phyloP scores from a whole-genome alignment of 1,140 invertebrate species.

The Drosophila nannoptera region DNA sequence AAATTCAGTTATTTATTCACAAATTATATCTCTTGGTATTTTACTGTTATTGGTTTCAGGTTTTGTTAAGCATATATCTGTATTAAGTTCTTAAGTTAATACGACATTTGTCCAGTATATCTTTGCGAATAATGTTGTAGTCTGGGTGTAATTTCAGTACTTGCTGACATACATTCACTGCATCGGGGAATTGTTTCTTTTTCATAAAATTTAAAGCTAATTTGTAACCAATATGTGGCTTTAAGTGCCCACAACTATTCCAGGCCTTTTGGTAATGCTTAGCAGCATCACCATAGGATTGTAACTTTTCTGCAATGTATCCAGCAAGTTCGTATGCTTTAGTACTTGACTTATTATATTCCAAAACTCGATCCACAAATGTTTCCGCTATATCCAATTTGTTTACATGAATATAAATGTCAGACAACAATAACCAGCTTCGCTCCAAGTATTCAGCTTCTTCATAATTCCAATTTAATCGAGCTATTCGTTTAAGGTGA shows the following conservation, averaged over 20 bases:
- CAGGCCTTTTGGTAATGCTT: constrained; percentile 89
- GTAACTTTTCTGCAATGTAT: constrained; percentile 94
- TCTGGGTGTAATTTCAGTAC: constrained; percentile 91
- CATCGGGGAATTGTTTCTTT: constrained; percentile 86
- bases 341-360: constrained; percentile 94
- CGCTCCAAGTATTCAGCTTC: constrained; percentile 97
- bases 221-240: constrained; percentile 93
- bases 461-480: constrained; percentile 93
- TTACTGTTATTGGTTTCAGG: too few relatives aligned
- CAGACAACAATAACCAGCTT: constrained; percentile 95
- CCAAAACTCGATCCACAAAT: constrained; percentile 88
- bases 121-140: constrained; percentile 94
- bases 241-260: constrained; percentile 88
- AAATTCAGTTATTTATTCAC: too few relatives aligned
- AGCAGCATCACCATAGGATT: constrained; percentile 92
- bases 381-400: constrained; percentile 93
- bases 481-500: constrained; percentile 93
- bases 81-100: constrained; percentile 87
- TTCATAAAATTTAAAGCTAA: constrained; percentile 95
- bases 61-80: too few relatives aligned
- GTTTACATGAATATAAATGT: constrained; percentile 92
- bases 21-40: too few relatives aligned
- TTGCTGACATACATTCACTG: constrained; percentile 90
- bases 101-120: constrained; percentile 96
- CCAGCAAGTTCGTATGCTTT: constrained; percentile 94